Base-by-base conservation (phyloP, 2,888 invertebrate genomes). In the Cephus pulcher region DNA sequence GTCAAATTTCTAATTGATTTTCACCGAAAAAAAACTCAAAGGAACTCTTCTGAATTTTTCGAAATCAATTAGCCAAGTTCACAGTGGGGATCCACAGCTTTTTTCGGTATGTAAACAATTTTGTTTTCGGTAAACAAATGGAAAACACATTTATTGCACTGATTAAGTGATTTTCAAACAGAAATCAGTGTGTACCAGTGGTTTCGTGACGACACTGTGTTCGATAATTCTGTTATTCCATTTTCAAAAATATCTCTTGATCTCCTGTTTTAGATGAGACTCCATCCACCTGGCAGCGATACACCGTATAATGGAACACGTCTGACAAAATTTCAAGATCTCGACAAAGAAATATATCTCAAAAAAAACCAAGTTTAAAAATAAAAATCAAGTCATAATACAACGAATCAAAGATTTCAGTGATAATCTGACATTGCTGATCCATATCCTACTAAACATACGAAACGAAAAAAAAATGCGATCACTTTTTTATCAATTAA, bases 211-310 rank as follows among this genome's bases (percentile, higher is more conserved):
- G 76, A n/a, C n/a, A 71, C 32, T 35, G 33, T 76, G 15, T 76
- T n/a, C 34, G 37, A 34, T 33, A 30, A n/a, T 34, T 15, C 76
- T 75, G 78, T 78, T 76, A 75, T 79, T 79, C 80, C 78, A 80
- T 73, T 81, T 82, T 84, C 82, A 84, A 84, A 83, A 83, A 85
- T 85, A 34, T 34, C 15, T 71, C 71, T 15, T 34, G 32, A 33
- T 71, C 23, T 33, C 71, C 80, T 87, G 89, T 91, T 92, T 84
- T 92, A 95, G 95, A 95, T 95, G 94, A 92, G 95, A 85, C 93
- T 94, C 86, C 93, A 94, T 90, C 95, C 95, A 35, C 95, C 95
- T 30, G 95, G 95, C 85, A 94, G 94, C 83, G 94, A 94, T 76
- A 91, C 92, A 71, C 93, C 94, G 3, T 94, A 92, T 85, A 93